Evolutionary conservation across 2,888 invertebrate genomes (phyloP), one percentile per base, ranked within the genome.

Genomic region (Philereme transversata): DNA sequence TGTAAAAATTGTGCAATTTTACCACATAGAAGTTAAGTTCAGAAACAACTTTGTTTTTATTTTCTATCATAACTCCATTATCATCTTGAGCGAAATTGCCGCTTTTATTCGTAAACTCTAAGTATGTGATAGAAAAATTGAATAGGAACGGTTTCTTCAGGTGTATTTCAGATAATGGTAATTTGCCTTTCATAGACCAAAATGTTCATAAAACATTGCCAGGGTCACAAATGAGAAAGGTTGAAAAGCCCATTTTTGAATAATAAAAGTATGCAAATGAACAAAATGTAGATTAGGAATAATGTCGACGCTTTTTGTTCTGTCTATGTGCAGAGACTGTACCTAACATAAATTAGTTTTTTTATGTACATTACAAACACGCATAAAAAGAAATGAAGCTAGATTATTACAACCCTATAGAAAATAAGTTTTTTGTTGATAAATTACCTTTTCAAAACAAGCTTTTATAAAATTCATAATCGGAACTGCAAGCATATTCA

Each of bases 21-120:
- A 22, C 1, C 3, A 22, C 22, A 22, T 5, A n/a, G 5, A 9
- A 44, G n/a, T 4, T 10, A 44, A 7, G n/a, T 44, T 44, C n/a
- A 44, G 5, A 22, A 46, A 11, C 5, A 4, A 46, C 6, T 47
- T 7, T 47, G 9, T 34, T 43, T 51, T 51, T 43, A 43, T 22
- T 41, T 41, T 41, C 41, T 51, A 41, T 43, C 43, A 51, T 22
- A 50, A 50, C 41, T 34, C 41, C 51, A 51, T 51, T 33, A 51
- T 5, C 41, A 33, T 43, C 9, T 22, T 3, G 22, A 41, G 6
- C 11, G 38, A 33, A 51, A 51, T 43, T 47, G 34, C 8, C 34
- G 9, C 34, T 34, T 47, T 47, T 8, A 34, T 34, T 47, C 34
- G 47, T 45, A 47, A 47, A 47, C 45, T 45, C 45, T 45, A 8